These are phyloP conservation scores for Drosophila eohydei DNA, from an alignment of 2,888 invertebrate genomes.

Conservation along the genomic window DNA sequence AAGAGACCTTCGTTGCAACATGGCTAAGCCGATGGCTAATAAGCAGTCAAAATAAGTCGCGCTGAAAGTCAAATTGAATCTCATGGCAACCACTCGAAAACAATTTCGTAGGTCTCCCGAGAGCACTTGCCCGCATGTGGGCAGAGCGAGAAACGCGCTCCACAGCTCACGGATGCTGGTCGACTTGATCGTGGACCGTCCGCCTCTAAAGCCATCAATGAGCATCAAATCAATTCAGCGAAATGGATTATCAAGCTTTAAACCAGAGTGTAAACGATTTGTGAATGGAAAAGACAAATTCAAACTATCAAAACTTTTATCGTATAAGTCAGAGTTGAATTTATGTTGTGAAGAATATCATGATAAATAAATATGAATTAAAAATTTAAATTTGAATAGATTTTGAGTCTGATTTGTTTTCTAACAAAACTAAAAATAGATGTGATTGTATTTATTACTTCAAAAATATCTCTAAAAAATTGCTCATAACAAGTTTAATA, in stretches of 20 bases:
- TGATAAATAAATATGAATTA: not conserved
- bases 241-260: conserved; percentile 33
- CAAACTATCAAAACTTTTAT: not conserved
- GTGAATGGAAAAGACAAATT: not conserved
- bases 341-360: not conserved
- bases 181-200: conserved; percentile 14
- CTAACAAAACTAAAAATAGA: too few relatives aligned
- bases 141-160: conserved; percentile 31
- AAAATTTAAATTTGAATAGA: not conserved
- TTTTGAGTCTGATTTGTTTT: too few relatives aligned
- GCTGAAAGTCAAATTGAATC: conserved; percentile 58
- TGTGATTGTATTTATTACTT: too few relatives aligned
- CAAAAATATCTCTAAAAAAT: too few relatives aligned
- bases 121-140: conserved; percentile 40
- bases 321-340: not conserved
- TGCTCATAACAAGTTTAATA: too few relatives aligned
- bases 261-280: conserved; percentile 7
- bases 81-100: conserved; percentile 23
- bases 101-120: conserved; percentile 15
- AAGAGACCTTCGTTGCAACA: conserved; percentile 68
- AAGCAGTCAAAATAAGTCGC: conserved; percentile 52
- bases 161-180: conserved; percentile 16
- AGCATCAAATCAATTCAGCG: conserved; percentile 18
- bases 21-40: conserved; percentile 43
- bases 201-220: conserved; percentile 29